Base-by-base conservation (phyloP, 2,888 invertebrate genomes). In the Platycnemis pennipes region DNA sequence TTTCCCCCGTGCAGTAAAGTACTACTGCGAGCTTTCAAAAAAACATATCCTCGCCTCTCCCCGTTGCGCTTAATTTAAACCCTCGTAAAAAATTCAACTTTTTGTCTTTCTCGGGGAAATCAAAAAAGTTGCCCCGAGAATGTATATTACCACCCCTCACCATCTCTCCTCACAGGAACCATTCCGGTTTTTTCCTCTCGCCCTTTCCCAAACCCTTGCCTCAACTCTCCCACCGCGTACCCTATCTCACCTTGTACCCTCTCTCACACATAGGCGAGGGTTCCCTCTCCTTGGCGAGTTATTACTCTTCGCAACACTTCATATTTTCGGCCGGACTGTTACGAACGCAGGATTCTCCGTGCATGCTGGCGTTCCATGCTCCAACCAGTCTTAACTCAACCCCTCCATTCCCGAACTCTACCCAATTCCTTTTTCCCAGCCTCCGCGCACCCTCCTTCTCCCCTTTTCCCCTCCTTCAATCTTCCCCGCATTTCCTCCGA, bases 51-150 rank as follows among this genome's bases (percentile, higher is more conserved):
- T 37, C 26, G 26, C 77, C 13, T 16, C 13, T 77, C 3, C 77
- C 37, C 11, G 4, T 77, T 77, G 22, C 37, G 37, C 37, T 37
- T 77, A 77, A 77, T 31, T 77, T 77, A 77, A 77, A 77, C 8
- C 77, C 77, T 77, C 77, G 37, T 77, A 77, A 77, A 77, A 69
- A 77, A 77, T 77, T 77, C 77, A 77, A 37, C 77, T 77, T 37
- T 77, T 77, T 77, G 77, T 77, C 77, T 77, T 77, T 77, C 37
- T 63, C 37, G 77, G n/a, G 26, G 31, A 63, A 77, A 77, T 77
- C 77, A 77, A 77, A 77, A 77, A 77, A n/a, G 77, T 77, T 77
- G 3, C 37, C 69, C 69, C 69, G 22, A n/a, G 63, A 63, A 63
- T 63, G 8, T 63, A 26, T 63, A 7, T 63, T 26, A 63, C 63